phyloP scores from a whole-genome alignment of 2,797 vertebrate species.

The Apogon hyalosoma region DNA sequence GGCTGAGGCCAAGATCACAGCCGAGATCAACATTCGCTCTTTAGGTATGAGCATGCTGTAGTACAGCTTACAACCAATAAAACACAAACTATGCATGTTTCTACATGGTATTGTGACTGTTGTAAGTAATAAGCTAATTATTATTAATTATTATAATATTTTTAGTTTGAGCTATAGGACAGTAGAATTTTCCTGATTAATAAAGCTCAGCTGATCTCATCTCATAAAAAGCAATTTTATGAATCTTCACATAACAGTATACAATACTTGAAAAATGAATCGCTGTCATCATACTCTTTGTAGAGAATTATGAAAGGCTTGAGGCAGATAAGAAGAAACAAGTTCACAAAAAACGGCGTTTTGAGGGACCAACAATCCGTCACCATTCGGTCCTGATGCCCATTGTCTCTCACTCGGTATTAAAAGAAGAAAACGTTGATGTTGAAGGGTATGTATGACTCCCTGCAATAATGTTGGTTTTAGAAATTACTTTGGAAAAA shows the following conservation, averaged over 20 bases:
- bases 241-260: no score
- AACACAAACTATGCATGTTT: neutral
- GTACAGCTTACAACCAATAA: neutral
- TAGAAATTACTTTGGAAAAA: neutral
- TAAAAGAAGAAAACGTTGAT: conserved; percentile 95
- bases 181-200: no score
- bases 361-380: conserved; percentile 91
- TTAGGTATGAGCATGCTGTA: conserved; percentile 81
- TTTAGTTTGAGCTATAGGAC: no score
- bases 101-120: no score
- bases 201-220: no score
- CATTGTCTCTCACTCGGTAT: conserved; percentile 84
- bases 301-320: conserved; percentile 95
- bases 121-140: no score
- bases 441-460: conserved; percentile 89
- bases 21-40: conserved; percentile 93
- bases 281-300: neutral
- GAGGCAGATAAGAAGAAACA: conserved; percentile 98
- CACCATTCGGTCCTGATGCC: conserved; percentile 95
- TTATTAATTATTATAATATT: no score
- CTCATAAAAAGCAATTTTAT: no score
- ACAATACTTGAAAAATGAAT: no score
- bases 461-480: neutral
- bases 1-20: conserved; percentile 93
- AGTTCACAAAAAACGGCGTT: conserved; percentile 92